Percentiles rank a stretch among this genome's conserved stretches.
Evolutionary conservation across 2,888 invertebrate species (phyloP).

Genomic region (Drosophila yooni): DNA sequence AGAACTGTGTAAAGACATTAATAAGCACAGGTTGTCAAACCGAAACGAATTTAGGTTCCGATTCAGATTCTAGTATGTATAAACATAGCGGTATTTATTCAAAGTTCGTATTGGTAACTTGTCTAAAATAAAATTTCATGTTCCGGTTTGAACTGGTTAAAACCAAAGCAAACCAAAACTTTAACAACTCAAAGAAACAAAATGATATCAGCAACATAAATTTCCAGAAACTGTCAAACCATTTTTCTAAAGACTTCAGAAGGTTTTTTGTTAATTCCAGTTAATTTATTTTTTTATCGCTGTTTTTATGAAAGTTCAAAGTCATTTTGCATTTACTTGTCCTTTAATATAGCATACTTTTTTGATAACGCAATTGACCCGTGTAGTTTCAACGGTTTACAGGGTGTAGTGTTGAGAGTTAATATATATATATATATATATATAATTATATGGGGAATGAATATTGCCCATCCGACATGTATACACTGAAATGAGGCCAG

Average conservation of each 20-base stretch:
- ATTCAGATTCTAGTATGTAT: not conserved
- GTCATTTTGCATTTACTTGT: not conserved
- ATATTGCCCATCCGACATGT: constrained; percentile 47
- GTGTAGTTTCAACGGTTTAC: not conserved
- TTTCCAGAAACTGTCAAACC: not conserved
- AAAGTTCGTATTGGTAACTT: no score
- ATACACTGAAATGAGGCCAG: constrained; percentile 35
- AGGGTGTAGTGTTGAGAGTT: constrained; percentile 32
- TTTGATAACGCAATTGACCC: constrained; percentile 16
- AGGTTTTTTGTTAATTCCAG: not conserved
- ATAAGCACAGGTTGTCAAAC: not conserved
- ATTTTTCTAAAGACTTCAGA: not conserved
- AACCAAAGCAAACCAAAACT: not conserved
- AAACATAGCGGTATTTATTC: not conserved
- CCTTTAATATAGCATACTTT: constrained; percentile 49
- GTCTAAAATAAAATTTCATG: not conserved
- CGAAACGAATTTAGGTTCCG: not conserved
- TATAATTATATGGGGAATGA: not conserved
- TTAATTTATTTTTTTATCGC: not conserved
- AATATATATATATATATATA: not conserved
- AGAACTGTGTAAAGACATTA: not conserved
- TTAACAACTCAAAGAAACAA: not conserved
- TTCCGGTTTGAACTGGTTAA: not conserved
- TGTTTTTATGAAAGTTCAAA: not conserved
- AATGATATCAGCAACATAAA: not conserved